Conservation (phyloP, 2,797 vertebrate species). For the Harpia harpyja region DNA sequence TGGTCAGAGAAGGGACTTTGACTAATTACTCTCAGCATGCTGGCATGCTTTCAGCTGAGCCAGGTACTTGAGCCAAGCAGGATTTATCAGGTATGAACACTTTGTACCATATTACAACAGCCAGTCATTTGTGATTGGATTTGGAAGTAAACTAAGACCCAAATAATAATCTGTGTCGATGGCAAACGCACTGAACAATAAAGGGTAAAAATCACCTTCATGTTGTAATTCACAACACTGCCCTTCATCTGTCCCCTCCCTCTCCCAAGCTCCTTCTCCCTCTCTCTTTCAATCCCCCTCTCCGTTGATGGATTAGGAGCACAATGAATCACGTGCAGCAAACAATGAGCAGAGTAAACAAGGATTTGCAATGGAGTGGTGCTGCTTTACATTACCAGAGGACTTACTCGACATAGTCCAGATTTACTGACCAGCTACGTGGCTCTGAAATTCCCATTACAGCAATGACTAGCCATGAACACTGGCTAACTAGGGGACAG, state of each 20-base stretch:
- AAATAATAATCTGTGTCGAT: background rate
- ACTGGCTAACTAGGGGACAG: background rate
- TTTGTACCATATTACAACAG: background rate
- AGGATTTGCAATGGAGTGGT: background rate
- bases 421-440: background rate
- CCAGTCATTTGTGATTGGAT: background rate
- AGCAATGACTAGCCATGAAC: background rate
- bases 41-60: background rate
- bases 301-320: background rate
- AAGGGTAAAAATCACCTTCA: background rate
- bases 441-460: background rate
- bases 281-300: background rate
- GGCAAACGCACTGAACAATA: background rate
- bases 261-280: background rate
- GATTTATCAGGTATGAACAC: conserved; percentile 42
- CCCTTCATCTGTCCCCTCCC: background rate
- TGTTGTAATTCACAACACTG: background rate
- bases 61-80: background rate
- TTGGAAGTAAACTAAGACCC: background rate
- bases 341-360: background rate
- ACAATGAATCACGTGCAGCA: background rate
- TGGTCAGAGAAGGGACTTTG: background rate
- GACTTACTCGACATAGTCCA: background rate
- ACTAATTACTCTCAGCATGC: background rate
- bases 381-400: background rate